Base-by-base conservation (phyloP, 2,888 invertebrate species). In the Leucophenga maculata region DNA sequence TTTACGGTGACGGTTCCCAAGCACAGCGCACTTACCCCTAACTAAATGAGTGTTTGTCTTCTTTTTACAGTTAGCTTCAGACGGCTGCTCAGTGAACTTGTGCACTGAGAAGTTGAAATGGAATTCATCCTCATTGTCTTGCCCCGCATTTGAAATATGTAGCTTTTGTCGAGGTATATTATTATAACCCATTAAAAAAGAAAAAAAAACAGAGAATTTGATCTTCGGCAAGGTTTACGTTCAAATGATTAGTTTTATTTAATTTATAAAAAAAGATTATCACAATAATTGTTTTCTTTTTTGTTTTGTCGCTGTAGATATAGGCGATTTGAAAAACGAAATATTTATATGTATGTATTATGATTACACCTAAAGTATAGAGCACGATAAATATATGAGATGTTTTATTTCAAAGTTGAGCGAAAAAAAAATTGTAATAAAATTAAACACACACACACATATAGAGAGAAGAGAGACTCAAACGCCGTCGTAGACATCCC, bases 231-330 rank as follows among this genome's bases (percentile, higher is more conserved):
- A 32, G 44, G 55, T 67, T 70, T 48, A n/a, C 48, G 57, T 72
- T 69, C 62, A 48, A 18, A 70, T 67, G 71, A 9, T 74, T 75
- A 67, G 71, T 78, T 74, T 75, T 78, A 74, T 73, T 81, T 74
- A 80, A 80, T 81, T 80, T 80, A 80, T 79, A 80, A 79, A 80
- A 60, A 78, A 79, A 77, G 73, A 73, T 72, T 80, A 80, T 80
- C 80, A 80, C 80, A 80, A 80, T 80, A 77, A 81, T 81, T 81
- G 81, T 80, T 80, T 60, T 60, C 39, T 75, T 79, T 72, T 78
- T 79, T 68, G 69, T 77, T 77, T 75, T 75, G 72, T 80, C 39
- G 60, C 72, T 77, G 73, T 69, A 75, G 71, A 69, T 71, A 77
- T 75, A 70, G 70, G 75, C 71, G 71, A 65, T 77, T 70, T 74